Conservation (phyloP, 2,797 vertebrate species). For the Gymnocypris eckloni region DNA sequence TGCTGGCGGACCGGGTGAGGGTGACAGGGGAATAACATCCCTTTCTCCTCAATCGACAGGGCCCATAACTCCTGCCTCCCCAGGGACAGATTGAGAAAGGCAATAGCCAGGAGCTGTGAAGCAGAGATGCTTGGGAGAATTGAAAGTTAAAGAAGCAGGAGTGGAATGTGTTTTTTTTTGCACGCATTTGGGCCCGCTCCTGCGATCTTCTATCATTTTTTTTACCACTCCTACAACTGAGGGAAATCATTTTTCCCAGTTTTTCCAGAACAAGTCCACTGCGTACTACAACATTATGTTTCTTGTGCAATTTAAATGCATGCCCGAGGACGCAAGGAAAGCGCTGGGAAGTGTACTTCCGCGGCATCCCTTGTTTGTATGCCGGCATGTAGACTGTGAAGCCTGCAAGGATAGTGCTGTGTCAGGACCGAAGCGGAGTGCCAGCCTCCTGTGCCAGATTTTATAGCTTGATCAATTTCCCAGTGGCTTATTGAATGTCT, state of each 20-base stretch:
- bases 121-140: slow-evolving; percentile 95
- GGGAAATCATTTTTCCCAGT: background rate
- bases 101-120: slow-evolving; percentile 97
- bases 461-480: slow-evolving; percentile 81
- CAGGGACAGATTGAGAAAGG: slow-evolving; percentile 99
- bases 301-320: background rate
- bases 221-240: background rate
- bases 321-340: background rate
- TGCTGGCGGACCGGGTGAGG: slow-evolving; percentile 87
- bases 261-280: background rate
- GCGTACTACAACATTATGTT: background rate
- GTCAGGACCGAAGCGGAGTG: slow-evolving; percentile 45
- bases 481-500: slow-evolving; percentile 80
- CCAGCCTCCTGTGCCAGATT: slow-evolving; percentile 59
- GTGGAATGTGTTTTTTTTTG: slow-evolving; percentile 26
- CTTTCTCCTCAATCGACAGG: slow-evolving; percentile 99
- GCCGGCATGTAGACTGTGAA: slow-evolving; percentile 19
- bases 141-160: slow-evolving; percentile 97
- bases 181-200: too few relatives aligned
- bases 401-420: slow-evolving; percentile 48
- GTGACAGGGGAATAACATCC: slow-evolving; percentile 99
- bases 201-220: too few relatives aligned
- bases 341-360: background rate
- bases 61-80: slow-evolving; percentile 99
- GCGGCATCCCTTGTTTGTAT: slow-evolving; percentile 8